These are phyloP conservation scores for Bubo bubo DNA, from an alignment of 2,113 vertebrate species.

Conservation along the genomic window DNA sequence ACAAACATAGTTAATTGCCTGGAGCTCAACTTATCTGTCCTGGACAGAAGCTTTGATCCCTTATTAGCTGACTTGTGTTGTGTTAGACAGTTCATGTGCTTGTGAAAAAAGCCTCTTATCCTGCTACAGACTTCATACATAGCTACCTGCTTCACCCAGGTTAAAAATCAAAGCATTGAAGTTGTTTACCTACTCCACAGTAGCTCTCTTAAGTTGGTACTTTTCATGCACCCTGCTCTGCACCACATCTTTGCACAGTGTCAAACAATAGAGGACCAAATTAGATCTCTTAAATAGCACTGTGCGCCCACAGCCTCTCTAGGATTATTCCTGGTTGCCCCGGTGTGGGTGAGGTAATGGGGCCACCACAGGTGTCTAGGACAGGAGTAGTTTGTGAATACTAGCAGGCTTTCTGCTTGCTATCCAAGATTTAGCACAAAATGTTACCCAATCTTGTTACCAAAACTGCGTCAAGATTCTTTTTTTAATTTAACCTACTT, in stretches of 20 bases:
- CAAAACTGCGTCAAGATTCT: not conserved
- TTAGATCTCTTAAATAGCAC: not conserved
- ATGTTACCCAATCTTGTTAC: not conserved
- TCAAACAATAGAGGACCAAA: not conserved
- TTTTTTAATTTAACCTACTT: slow-evolving; percentile 49
- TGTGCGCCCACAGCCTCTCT: not conserved
- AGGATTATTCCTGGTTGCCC: not conserved
- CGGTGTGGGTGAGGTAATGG: not conserved
- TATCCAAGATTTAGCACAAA: not conserved
- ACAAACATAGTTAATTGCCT: not conserved
- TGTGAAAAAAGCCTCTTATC: not conserved
- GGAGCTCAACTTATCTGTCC: not conserved
- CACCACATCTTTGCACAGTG: not conserved
- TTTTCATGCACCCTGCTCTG: not conserved
- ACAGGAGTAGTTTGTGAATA: not conserved
- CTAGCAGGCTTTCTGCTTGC: not conserved
- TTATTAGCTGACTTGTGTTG: not conserved
- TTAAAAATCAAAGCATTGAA: not conserved
- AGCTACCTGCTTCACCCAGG: not conserved
- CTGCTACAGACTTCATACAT: not conserved
- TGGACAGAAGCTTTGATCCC: not conserved
- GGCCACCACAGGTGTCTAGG: not conserved
- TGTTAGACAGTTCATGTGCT: not conserved
- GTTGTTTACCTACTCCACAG: not conserved
- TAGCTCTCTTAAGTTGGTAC: not conserved